Evolutionary conservation across 1,140 invertebrate species (phyloP).

Genomic region (Orius laevigatus): DNA sequence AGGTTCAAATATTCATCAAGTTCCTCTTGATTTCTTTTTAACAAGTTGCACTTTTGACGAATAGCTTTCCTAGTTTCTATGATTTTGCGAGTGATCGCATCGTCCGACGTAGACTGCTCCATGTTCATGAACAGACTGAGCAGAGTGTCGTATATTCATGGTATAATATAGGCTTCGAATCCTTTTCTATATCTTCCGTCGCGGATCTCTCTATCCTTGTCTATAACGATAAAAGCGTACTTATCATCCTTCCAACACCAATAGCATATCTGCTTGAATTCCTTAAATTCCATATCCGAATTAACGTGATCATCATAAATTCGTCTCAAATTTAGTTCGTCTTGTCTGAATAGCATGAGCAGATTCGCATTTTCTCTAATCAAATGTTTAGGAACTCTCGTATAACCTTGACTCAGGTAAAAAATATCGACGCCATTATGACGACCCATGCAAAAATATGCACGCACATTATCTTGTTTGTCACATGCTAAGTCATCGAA

Average conservation of each 20-base stretch:
- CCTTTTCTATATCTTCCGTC: slow-evolving; percentile 23
- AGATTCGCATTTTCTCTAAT: slow-evolving; percentile 28
- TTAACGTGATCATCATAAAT: slow-evolving; percentile 10
- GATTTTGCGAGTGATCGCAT: too few species aligned
- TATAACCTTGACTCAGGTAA: slow-evolving; percentile 27
- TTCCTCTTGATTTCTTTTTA: too few species aligned
- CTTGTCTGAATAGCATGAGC: slow-evolving; percentile 17
- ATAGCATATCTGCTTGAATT: slow-evolving; percentile 6
- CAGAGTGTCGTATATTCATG: too few species aligned
- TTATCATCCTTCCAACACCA: slow-evolving; percentile 4
- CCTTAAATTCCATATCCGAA: slow-evolving; percentile 4
- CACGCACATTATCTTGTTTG: slow-evolving; percentile 24
- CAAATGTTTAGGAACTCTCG: slow-evolving; percentile 26
- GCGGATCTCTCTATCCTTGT: slow-evolving; percentile 22
- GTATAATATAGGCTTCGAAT: too few species aligned
- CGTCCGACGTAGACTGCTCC: too few species aligned
- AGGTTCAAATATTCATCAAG: too few species aligned
- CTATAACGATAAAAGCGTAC: slow-evolving; percentile 23
- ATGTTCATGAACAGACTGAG: too few species aligned
- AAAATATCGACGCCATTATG: slow-evolving; percentile 26
- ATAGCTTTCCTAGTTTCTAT: too few species aligned
- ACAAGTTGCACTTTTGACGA: too few species aligned
- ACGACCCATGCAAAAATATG: slow-evolving; percentile 26
- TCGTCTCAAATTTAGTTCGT: slow-evolving; percentile 1
- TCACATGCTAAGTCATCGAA: slow-evolving; percentile 28